A percentile compares a stretch with the other conserved stretches of the same genome.
Evolutionary conservation across 2,113 vertebrate genomes (phyloP).

Genomic region (Epinephelus lanceolatus): DNA sequence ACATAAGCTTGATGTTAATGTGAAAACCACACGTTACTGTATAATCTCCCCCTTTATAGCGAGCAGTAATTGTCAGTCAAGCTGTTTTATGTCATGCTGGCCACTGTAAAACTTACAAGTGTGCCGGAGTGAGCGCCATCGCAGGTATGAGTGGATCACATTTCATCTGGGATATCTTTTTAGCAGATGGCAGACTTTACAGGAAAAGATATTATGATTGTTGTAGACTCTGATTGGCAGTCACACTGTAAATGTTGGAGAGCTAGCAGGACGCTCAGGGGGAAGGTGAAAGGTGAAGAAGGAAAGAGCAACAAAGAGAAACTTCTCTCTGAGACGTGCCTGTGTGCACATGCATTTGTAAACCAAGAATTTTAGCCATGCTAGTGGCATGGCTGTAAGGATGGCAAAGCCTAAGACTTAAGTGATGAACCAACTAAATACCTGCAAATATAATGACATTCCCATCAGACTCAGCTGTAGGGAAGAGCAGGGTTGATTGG

Average conservation of each 20-base stretch:
- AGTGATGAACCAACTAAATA: background rate
- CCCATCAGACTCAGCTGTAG: background rate
- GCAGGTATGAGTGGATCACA: slow-evolving; percentile 45
- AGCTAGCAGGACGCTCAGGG: background rate
- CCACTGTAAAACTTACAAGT: slow-evolving; percentile 58
- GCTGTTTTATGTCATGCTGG: slow-evolving; percentile 59
- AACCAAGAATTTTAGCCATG: background rate
- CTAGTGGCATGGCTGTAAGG: background rate
- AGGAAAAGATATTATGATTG: slow-evolving; percentile 47
- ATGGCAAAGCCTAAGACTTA: background rate
- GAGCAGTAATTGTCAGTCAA: slow-evolving; percentile 63
- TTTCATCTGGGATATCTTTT: slow-evolving; percentile 54
- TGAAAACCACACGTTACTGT: slow-evolving; percentile 51
- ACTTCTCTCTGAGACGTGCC: background rate
- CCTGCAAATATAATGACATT: background rate
- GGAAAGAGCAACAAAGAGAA: background rate
- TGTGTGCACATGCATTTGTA: background rate
- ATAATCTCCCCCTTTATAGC: slow-evolving; percentile 46
- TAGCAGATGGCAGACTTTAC: slow-evolving; percentile 48
- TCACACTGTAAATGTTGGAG: slow-evolving; percentile 37
- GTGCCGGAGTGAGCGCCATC: slow-evolving; percentile 33
- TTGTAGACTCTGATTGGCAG: slow-evolving; percentile 41
- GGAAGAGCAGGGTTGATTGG: no score
- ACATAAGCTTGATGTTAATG: slow-evolving; percentile 52
- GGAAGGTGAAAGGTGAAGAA: slow-evolving; percentile 25